Conservation (phyloP, 2,888 invertebrate genomes). For the Teinopalpus imperialis region DNA sequence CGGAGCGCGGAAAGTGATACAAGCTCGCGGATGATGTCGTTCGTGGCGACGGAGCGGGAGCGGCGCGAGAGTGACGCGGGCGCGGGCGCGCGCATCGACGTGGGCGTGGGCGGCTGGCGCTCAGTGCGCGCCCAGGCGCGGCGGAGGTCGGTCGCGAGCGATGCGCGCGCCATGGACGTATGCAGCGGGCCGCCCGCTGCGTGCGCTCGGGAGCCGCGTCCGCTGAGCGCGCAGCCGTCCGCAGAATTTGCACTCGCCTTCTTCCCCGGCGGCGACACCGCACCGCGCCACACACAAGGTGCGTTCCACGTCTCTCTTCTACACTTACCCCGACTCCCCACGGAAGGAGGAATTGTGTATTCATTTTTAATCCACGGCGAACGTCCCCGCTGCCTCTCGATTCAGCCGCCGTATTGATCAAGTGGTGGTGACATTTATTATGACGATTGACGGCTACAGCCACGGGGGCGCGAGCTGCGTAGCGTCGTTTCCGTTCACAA, state of each 20-base stretch:
- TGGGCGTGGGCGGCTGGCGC: conserved; percentile 39
- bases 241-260: conserved; percentile 91
- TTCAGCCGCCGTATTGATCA: too few relatives aligned
- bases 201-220: conserved; percentile 83
- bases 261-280: conserved; percentile 86
- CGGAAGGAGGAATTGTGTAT: not conserved
- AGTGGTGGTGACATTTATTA: too few relatives aligned
- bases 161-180: conserved; percentile 85
- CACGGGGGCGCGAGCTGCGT: not conserved
- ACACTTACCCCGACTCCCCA: not conserved
- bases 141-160: conserved; percentile 59
- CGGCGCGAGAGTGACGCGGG: too few relatives aligned
- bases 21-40: too few relatives aligned
- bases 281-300: conserved; percentile 61
- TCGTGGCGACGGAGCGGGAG: too few relatives aligned
- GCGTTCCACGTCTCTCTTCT: conserved; percentile 33
- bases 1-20: not conserved
- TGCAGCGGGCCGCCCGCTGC: conserved; percentile 86
- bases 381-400: not conserved
- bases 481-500: not conserved
- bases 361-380: not conserved
- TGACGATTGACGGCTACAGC: too few relatives aligned
- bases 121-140: conserved; percentile 69
- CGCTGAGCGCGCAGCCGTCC: conserved; percentile 87
- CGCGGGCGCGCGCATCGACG: too few relatives aligned